Evolutionary conservation across 1,140 invertebrate genomes (phyloP), one percentile per base, ranked within the genome.

Genomic region (Drosophila sechellia): DNA sequence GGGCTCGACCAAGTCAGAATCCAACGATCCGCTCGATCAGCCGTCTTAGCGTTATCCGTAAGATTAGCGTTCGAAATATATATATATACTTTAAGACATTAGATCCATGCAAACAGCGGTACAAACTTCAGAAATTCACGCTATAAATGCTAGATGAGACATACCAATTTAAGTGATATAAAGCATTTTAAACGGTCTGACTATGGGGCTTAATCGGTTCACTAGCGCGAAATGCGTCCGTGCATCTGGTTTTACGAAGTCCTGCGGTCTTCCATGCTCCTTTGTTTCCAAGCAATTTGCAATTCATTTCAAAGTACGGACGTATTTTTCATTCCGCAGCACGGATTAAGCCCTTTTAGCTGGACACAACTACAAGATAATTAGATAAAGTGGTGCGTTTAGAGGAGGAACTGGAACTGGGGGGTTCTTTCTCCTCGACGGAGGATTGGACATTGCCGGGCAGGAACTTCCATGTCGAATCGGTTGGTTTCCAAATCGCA

Each of bases 21-120:
- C 45, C 43, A 48, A 13, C 50, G 15, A 71, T 37, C 45, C 49
- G 37, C 50, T 59, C 63, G 54, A 40, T 66, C 46, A 59, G 12
- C 56, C 49, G 58, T 70, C 54, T 58, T 48, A 49, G 50, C 64
- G 57, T 40, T 34, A 63, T 42, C 37, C 42, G 11, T 50, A 68
- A 53, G 52, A 72, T 31, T 49, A 63, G 39, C 46, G 35, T 40
- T 60, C 31, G 27, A 52, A 52, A 31, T 31, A 63, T 20, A 39
- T 59, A 57, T 22, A 45, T 22, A 25, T 63, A 75, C 48, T 73
- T 40, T 54, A 64, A 75, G 56, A 39, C 69, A 46, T 63, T 63
- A 77, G 52, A 79, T 74, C 64, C 69, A 65, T 84, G 80, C 64
- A 83, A 83, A 84, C 65, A 80, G 81, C 81, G 84, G 81, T 85